phyloP scores from a whole-genome alignment of 1,140 invertebrate species.

The Reticulitermes speratus region DNA sequence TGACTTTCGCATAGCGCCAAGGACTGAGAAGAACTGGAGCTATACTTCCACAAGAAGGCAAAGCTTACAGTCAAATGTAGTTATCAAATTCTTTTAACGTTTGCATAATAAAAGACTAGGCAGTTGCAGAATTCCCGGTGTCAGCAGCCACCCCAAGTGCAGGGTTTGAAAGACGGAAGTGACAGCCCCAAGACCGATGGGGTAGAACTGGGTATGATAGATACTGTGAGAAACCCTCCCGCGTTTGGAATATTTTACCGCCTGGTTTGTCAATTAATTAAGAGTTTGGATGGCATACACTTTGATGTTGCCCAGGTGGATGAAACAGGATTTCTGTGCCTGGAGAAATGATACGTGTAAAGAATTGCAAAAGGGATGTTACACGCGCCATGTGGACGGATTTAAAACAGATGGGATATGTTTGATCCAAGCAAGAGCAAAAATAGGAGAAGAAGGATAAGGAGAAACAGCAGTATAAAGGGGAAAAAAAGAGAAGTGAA shows the following conservation, averaged over 20 bases:
- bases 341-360: not conserved
- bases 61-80: no score
- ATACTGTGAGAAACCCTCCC: not conserved
- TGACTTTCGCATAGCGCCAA: no score
- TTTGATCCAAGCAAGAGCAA: no score
- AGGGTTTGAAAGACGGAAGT: not conserved
- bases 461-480: no score
- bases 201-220: not conserved
- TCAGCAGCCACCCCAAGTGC: not conserved
- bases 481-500: no score
- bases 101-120: not conserved
- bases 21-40: no score
- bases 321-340: not conserved
- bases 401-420: not conserved
- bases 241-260: not conserved
- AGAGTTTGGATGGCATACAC: not conserved
- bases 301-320: not conserved
- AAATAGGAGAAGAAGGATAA: no score
- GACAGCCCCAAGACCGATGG: not conserved
- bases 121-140: not conserved
- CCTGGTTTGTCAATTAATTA: slow-evolving; percentile 1
- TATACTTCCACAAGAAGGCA: no score
- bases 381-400: not conserved
- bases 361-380: not conserved
- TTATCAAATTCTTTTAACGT: no score